Conservation (phyloP, 2,113 vertebrate species). For the Oreotragus oreotragus region DNA sequence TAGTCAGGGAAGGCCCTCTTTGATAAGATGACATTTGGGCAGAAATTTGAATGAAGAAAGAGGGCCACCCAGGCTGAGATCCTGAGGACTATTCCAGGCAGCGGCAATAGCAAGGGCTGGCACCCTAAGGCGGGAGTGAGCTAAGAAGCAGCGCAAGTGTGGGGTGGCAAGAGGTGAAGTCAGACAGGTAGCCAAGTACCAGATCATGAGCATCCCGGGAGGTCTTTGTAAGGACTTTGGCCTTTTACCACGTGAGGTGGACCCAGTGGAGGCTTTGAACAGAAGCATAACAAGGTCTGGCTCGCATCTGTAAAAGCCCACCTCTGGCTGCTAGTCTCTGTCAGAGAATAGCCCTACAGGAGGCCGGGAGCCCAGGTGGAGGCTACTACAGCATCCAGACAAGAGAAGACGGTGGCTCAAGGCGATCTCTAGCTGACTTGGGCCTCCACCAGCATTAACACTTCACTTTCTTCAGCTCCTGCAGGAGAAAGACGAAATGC, state of each 20-base stretch:
- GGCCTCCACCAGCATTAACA: not conserved
- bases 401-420: rapidly evolving
- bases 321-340: not conserved
- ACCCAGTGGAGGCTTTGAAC: not conserved
- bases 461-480: conserved; percentile 69
- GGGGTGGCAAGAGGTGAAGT: not conserved
- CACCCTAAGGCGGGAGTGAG: not conserved
- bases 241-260: not conserved
- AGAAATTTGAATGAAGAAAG: not conserved
- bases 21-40: not conserved
- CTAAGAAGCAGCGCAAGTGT: not conserved
- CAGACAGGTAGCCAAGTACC: not conserved
- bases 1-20: not conserved
- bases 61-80: not conserved
- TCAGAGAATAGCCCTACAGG: not conserved
- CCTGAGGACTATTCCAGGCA: not conserved
- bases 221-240: not conserved
- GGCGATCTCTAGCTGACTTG: rapidly evolving
- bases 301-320: not conserved
- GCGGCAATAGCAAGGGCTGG: not conserved
- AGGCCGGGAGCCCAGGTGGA: not conserved
- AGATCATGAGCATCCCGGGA: not conserved
- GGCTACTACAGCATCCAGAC: not conserved
- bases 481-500: conserved; percentile 73
- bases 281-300: not conserved